These are phyloP conservation scores for Sweltsa coloradensis DNA, from an alignment of 1,140 invertebrate species.

Conservation along the genomic window DNA sequence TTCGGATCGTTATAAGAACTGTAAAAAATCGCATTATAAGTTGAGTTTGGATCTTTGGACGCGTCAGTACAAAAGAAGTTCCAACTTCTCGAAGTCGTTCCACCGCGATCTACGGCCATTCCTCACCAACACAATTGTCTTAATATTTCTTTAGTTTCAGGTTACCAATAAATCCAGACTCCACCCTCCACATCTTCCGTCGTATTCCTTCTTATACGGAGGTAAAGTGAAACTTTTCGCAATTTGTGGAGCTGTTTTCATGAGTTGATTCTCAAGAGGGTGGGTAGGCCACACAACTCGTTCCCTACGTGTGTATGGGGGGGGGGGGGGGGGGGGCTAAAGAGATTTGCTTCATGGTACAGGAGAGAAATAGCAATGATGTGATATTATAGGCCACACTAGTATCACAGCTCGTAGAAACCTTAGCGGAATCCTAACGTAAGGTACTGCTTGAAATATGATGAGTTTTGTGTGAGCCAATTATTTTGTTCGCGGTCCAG, in stretches of 20 bases:
- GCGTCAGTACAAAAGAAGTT: too few relatives aligned
- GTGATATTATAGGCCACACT: neutral
- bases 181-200: neutral
- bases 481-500: slow-evolving; percentile 17
- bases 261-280: slow-evolving; percentile 8
- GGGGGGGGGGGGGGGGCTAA: neutral
- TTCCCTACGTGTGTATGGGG: too few relatives aligned
- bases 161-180: slow-evolving; percentile 9
- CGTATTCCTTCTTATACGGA: slow-evolving; percentile 1
- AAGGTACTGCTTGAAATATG: slow-evolving; percentile 13
- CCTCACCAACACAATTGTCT: slow-evolving; percentile 2
- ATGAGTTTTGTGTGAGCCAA: slow-evolving; percentile 17
- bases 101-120: too few relatives aligned
- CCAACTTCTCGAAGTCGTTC: too few relatives aligned
- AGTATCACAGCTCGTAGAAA: neutral
- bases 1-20: too few relatives aligned
- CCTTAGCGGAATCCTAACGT: neutral
- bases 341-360: slow-evolving; percentile 8
- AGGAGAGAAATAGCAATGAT: slow-evolving; percentile 4
- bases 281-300: too few relatives aligned
- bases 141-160: slow-evolving; percentile 8
- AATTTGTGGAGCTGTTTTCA: slow-evolving; percentile 6
- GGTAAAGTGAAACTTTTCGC: slow-evolving; percentile 12
- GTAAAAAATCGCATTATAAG: too few relatives aligned
- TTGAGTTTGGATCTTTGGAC: too few relatives aligned